Base-by-base conservation (phyloP, 1,140 invertebrate genomes). In the Drosophila ironensis region DNA sequence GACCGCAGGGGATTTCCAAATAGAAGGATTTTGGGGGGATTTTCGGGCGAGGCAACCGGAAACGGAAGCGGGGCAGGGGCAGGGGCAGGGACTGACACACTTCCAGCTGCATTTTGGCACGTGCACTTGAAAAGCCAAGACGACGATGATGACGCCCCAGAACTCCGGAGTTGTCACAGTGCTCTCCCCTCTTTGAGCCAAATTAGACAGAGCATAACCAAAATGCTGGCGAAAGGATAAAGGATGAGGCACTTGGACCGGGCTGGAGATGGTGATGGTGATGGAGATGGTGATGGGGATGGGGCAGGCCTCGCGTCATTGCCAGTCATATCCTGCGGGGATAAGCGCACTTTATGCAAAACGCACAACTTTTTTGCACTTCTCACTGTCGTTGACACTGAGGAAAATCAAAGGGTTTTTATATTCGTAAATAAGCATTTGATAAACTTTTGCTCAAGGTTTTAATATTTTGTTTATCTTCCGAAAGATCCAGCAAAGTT, bases 291-390 rank as follows among this genome's bases (percentile, higher is more conserved):
- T 56, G 28, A 44, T 35, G 14, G 38, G 56, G 47, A 48, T 52
- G 33, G 44, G 50, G 57, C 8, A 28, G 37, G 76, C 33, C 63
- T 67, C 69, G 72, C 76, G 67, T 82, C 77, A 81, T 81, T 81
- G 77, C 72, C 77, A 82, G 77, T 81, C 77, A 81, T 81, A 76
- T 81, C 77, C 77, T 82, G 77, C 68, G 77, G 77, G 77, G 77
- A 81, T 81, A 81, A 81, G 77, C 77, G 77, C 77, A 81, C 77
- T 81, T 81, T 82, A 81, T 81, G 77, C 77, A 81, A 81, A 81
- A 82, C 77, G 77, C 77, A 76, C 77, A 82, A 81, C 54, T 82
- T 81, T 76, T 82, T 71, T 51, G 40, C 37, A 33, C 52, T 56
- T 33, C 50, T 37, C 57, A 45, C 57, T 37, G 28, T 28, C 14